Base-by-base conservation (phyloP, 2,888 invertebrate species). In the Troglohyphantes excavatus region DNA sequence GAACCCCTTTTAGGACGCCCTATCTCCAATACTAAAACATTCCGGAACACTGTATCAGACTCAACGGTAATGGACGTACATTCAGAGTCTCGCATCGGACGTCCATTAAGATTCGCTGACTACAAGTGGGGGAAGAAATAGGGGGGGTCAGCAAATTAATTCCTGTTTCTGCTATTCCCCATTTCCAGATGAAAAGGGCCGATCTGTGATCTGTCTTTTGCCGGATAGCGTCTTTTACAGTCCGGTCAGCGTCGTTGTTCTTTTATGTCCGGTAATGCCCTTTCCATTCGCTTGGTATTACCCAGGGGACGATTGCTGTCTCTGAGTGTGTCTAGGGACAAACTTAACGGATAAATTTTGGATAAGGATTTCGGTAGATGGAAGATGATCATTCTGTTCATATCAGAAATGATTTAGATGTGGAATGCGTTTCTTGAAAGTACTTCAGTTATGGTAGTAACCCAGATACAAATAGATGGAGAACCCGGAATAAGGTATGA, bases 121-220 rank as follows among this genome's bases (percentile, higher is more conserved):
- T 23, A 61, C 29, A 61, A 73, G 46, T 39, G n/a, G n/a, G n/a
- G n/a, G n/a, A n/a, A n/a, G n/a, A n/a, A n/a, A 39, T 13, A 39
- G 13, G 39, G n/a, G n/a, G 53, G 53, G 29, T 61, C 75, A 21
- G 29, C 61, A 75, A 61, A 75, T 75, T 75, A 75, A 61, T 75
- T 72, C 75, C 29, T 27, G 27, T 75, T 72, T 59, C 17, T 27
- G 27, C 19, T 73, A 11, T 27, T 43, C 72, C 13, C 53, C 46
- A 5, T 9, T n/a, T 53, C 39, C 27, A 67, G 39, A 46, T 75
- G 61, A 75, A 75, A 75, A 59, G 59, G 59, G 61, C 26, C 26
- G 72, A 39, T 68, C 39, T 21, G 68, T 68, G 33, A 68, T 68
- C 21, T 33, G 33, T 68, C 19, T 68, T 9, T 68, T 39, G 29